These are phyloP conservation scores for Ichneumoninae sp. DNA, from an alignment of 2,888 invertebrate species.

Conservation along the genomic window DNA sequence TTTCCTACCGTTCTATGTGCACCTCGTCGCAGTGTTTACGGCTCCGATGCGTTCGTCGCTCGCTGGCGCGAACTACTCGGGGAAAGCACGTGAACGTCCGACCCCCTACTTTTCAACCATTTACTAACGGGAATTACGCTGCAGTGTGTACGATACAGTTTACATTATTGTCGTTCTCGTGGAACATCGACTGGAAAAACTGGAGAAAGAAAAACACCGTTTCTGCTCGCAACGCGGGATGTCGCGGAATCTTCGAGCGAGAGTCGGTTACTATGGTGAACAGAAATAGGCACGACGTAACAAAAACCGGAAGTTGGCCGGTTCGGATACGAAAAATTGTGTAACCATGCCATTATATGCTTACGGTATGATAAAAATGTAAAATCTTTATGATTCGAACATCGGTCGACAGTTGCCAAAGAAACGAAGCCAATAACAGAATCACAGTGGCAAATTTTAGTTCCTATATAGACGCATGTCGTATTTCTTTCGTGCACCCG, in stretches of 20 bases:
- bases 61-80: constrained; percentile 41
- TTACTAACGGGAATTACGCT: constrained; percentile 13
- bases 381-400: neutral
- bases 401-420: neutral
- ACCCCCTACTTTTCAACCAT: neutral
- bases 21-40: constrained; percentile 30
- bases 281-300: neutral
- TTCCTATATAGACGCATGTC: neutral
- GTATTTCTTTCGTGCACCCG: neutral
- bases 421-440: neutral
- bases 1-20: constrained; percentile 2
- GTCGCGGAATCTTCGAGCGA: neutral
- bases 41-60: constrained; percentile 43
- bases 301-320: neutral
- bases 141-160: constrained; percentile 18
- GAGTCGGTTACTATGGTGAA: neutral
- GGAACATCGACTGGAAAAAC: constrained; percentile 36
- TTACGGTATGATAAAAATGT: neutral
- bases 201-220: constrained; percentile 13
- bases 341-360: neutral
- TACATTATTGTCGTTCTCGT: constrained; percentile 5
- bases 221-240: constrained; percentile 18
- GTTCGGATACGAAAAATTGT: neutral
- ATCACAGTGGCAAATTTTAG: neutral
- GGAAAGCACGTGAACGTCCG: constrained; percentile 35